Conservation (phyloP, 2,797 vertebrate species). For the Pantherophis alleghaniensis region DNA sequence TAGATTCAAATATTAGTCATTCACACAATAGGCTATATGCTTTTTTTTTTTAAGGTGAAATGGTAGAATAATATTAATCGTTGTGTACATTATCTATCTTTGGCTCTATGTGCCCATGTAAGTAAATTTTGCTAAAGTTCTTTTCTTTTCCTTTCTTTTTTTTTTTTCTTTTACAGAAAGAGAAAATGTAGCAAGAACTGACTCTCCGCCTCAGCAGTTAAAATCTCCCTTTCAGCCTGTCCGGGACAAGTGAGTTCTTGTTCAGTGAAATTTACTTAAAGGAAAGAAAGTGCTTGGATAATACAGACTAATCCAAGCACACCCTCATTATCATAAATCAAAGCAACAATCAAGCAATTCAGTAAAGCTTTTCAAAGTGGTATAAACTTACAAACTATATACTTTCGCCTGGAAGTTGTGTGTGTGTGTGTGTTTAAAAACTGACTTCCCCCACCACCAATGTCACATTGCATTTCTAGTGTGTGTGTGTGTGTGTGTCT, state of each 20-base stretch:
- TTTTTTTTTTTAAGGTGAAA: background rate
- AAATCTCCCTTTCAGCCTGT: slow-evolving; percentile 93
- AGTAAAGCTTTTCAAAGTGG: slow-evolving; percentile 19
- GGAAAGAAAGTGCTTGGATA: slow-evolving; percentile 52
- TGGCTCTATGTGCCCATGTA: background rate
- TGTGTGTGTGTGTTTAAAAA: background rate
- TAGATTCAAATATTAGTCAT: background rate
- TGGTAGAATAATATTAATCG: background rate
- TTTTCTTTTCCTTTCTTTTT: background rate
- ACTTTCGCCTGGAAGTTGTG: slow-evolving; percentile 14
- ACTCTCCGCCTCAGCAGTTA: slow-evolving; percentile 86
- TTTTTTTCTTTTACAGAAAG: slow-evolving; percentile 75
- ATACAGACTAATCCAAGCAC: slow-evolving; percentile 33
- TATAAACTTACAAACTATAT: slow-evolving; percentile 18
- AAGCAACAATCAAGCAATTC: slow-evolving; percentile 16
- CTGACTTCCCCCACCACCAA: background rate
- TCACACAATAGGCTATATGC: background rate
- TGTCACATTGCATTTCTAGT: slow-evolving; percentile 8
- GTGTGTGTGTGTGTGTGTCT: background rate
- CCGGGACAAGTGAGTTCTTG: slow-evolving; percentile 89
- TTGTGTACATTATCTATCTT: background rate
- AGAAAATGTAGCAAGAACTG: slow-evolving; percentile 84
- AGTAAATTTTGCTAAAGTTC: background rate
- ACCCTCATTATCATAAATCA: slow-evolving; percentile 53
- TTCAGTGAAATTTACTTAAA: slow-evolving; percentile 58